Base-by-base conservation (phyloP, 37 sponge, comb jelly and placozoan genomes). In the Amphimedon queenslandica region DNA sequence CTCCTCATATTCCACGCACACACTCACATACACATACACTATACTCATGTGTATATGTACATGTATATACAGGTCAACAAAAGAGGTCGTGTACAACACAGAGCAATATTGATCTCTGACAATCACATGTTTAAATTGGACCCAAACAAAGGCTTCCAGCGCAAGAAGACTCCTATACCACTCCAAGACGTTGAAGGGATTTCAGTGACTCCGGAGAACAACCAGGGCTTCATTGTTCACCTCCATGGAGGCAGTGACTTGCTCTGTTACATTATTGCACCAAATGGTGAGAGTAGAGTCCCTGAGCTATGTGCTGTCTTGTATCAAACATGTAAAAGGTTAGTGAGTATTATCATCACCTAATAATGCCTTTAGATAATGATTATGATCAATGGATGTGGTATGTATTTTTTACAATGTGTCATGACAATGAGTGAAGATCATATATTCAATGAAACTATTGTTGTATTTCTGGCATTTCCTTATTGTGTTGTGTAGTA, bases 51-150 rank as follows among this genome's bases (percentile, higher is more conserved):
- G 8, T 47, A 47, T 13, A 47, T 47, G 53, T 47, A 47, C 53
- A 47, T 47, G 13, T 13, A 24, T 47, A 23, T 30, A 10, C 64
- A 85, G 85, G 37, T 85, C 20, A 85, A 85, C 85, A 85, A 78
- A 33, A 64, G 79, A 28, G 73, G 79, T 11, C 76, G 78, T 47
- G 70, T 69, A 0, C 85, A 85, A 40, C 74, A 85, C 18, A 18
- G 85, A 60, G 74, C 85, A 6, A 29, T 85, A 18, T 63, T 85
- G 5, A 21, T 85, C 29, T 73, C 85, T 1, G 85, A 85, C 74
- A 68, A 56, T 8, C 53, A 78, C 61, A 78, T 86, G 55, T 86
- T 86, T 63, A 86, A 86, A 61, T 76, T 86, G 4, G 86, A 86
- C 58, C 80, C 86, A 35, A 69, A 63, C 4, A 86, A 86, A 51